Base-by-base conservation (phyloP, 1,140 invertebrate species). In the Drosophila auraria region DNA sequence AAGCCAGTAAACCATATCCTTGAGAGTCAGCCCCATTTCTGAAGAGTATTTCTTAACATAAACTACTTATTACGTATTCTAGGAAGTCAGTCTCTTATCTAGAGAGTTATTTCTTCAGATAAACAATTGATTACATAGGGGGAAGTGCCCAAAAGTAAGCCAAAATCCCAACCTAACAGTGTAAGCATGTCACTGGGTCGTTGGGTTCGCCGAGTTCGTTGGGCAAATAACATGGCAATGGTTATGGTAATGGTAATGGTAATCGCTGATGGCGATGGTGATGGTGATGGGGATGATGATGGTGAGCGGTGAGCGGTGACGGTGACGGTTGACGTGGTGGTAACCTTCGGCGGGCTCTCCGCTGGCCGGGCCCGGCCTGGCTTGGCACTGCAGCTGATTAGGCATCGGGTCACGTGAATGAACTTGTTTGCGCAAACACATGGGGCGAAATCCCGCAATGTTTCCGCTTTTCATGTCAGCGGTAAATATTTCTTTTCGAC, bases 371-470 rank as follows among this genome's bases (percentile, higher is more conserved):
- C n/a, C 20, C n/a, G 20, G 11, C n/a, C 20, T 36, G 30, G 11
- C 17, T 36, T 51, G 47, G 20, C 47, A 51, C 45, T 66, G 79
- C 63, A 61, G 23, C 60, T 83, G 82, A 80, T 84, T 80, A 80
- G 82, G 25, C 61, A 50, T 68, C 36, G 64, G 53, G 58, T 80
- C 71, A 87, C 83, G 79, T 87, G 83, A 82, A 87, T 82, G 72
- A 87, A 87, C 79, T 77, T 86, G 60, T 78, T 83, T 76, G 70
- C 50, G 58, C 70, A 79, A 59, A 59, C 63, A 80, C 54, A 44
- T 71, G 71, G 66, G 53, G 47, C 56, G 6, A 36, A 54, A 40
- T 23, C 12, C 53, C 61, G 78, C 63, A 38, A 66, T 78, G 42
- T 64, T 83, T 76, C 72, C 66, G 66, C 61, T 61, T 50, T 72